Base-by-base conservation (phyloP, 2,797 vertebrate species). In the Pampus argenteus region DNA sequence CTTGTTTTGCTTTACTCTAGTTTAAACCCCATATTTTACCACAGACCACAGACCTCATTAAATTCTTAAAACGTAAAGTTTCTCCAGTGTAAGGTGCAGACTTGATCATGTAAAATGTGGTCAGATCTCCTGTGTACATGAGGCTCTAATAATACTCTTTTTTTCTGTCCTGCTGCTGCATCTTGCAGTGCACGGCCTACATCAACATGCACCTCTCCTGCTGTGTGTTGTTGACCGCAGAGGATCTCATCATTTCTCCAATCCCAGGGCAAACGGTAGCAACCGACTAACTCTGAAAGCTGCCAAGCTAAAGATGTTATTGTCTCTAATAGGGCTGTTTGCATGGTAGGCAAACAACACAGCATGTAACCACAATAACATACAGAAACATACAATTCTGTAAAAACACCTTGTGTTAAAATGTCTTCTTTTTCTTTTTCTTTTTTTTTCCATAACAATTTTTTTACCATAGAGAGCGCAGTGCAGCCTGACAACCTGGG, bases 181-280 rank as follows among this genome's bases (percentile, higher is more conserved):
- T 38, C 38, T 38, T 63, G 36, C 52, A 74, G 66, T 28, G 6
- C 47, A 66, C 48, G 14, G 28, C 66, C 28, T 51, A 25, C 48
- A 71, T 76, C 62, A 71, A 61, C 68, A 66, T 42, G 78, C 56
- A 62, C 20, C 69, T 76, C 69, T 42, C 44, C 64, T 58, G 40
- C 57, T 34, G 25, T 17, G 51, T 60, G 62, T 57, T 67, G 61
- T 61, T 77, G 71, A 81, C 85, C 77, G 36, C 56, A 75, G 48
- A 67, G 29, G 31, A 78, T 71, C 84, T 83, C 79, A 85, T 80
- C 71, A 74, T 77, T 66, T 58, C 66, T 70, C 34, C 50, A 58
- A 38, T 81, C 63, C 60, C 69, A 78, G 74, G 74, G 76, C 80
- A 76, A 80, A 76, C 57, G 38, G 66, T 42, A 73, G 76, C 55